A percentile compares a stretch with the other conserved stretches of the same genome.
phyloP scores from a whole-genome alignment of 1,140 invertebrate genomes.

The Forficula auricularia region DNA sequence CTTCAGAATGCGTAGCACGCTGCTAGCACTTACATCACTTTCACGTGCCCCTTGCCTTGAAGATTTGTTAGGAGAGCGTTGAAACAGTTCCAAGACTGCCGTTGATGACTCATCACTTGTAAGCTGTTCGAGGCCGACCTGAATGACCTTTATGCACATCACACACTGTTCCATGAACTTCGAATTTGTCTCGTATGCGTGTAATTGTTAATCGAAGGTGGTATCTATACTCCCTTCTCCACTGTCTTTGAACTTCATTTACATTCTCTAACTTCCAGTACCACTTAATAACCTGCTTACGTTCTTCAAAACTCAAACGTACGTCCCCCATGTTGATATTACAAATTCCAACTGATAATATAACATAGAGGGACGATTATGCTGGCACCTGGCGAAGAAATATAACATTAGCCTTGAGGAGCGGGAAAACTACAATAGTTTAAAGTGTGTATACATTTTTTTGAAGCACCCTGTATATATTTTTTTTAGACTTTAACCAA shows the following conservation, averaged over 20 bases:
- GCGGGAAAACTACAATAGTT: too few species aligned
- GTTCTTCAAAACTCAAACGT: too few species aligned
- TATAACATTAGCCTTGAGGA: too few species aligned
- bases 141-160: conserved; percentile 1
- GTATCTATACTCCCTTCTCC: not conserved
- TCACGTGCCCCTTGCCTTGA: conserved; percentile 6
- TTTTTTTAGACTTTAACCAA: too few species aligned
- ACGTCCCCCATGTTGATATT: too few species aligned
- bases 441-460: too few species aligned
- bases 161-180: not conserved
- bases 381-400: too few species aligned
- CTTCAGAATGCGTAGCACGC: conserved; percentile 1
- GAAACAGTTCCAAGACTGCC: conserved; percentile 1
- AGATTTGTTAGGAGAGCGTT: conserved; percentile 1
- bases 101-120: conserved; percentile 1
- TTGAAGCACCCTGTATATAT: too few species aligned
- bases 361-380: too few species aligned
- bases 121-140: not conserved
- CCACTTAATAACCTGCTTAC: too few species aligned
- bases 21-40: conserved; percentile 2
- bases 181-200: not conserved
- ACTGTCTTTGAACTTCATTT: not conserved
- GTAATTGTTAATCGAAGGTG: not conserved
- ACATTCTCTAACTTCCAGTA: not conserved
- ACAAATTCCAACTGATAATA: too few species aligned